These are phyloP conservation scores for Ferrisia virgata DNA, from an alignment of 2,888 invertebrate genomes.

Conservation along the genomic window DNA sequence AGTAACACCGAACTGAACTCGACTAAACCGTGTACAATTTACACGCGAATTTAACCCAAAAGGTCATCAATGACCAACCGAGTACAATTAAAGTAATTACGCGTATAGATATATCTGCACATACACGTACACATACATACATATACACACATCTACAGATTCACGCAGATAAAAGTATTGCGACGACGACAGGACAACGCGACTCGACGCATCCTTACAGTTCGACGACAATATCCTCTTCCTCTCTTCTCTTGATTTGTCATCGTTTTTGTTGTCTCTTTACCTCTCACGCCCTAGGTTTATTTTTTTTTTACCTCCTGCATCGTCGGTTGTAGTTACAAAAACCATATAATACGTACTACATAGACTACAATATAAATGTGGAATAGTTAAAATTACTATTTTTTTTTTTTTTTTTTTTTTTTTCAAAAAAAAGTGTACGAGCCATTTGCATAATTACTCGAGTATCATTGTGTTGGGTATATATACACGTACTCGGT, in stretches of 20 bases:
- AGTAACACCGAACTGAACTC: background rate
- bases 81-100: slow-evolving; percentile 22
- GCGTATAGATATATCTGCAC: background rate
- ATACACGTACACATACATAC: background rate
- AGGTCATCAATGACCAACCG: background rate
- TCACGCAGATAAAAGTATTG: background rate
- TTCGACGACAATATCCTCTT: background rate
- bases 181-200: background rate
- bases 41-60: slow-evolving; percentile 20
- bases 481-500: background rate
- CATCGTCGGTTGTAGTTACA: background rate
- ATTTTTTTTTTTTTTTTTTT: background rate
- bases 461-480: background rate
- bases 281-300: background rate
- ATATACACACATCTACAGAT: background rate
- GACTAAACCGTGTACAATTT: background rate
- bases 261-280: background rate
- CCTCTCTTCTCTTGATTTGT: background rate
- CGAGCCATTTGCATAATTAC: slow-evolving; percentile 25
- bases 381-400: background rate
- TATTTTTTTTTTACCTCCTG: background rate
- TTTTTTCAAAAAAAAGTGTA: background rate
- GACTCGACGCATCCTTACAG: background rate
- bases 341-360: background rate
- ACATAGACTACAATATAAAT: background rate